Base-by-base conservation (phyloP, 2,888 invertebrate genomes). In the Ametastegia equiseti region DNA sequence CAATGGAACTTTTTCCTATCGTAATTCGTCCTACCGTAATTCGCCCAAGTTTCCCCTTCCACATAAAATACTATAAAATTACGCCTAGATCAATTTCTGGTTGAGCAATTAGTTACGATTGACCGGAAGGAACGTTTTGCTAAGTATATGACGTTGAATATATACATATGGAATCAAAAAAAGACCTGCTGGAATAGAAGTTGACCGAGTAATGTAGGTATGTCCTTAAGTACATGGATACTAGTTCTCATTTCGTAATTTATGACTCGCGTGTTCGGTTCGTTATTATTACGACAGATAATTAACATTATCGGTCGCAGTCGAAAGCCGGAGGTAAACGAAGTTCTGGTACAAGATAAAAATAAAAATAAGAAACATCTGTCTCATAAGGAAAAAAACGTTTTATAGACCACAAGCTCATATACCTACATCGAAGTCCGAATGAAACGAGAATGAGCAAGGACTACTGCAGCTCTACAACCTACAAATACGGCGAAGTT, bases 401-500 rank as follows among this genome's bases (percentile, higher is more conserved):
- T 13, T 54, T 36, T 33, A 36, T 33, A 75, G 54, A 54, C 73
- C 30, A 50, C n/a, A 36, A 54, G 33, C 33, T 39, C 36, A 36
- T 54, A 23, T 13, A 75, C 50, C 50, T 50, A 54, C 54, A 75
- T 50, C 50, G 54, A 54, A 75, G 19, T 54, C 19, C 33, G 73
- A 30, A 54, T 50, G 19, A 9, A 33, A 54, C 4, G 11, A 75
- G 36, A 50, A 23, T 7, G n/a, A 75, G 1, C n/a, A n/a, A n/a
- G n/a, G n/a, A n/a, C n/a, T 5, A 50, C 36, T 36, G 75, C 54
- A 33, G 15, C 33, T 33, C 15, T 45, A 36, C 6, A 11, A n/a
- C 36, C 36, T 36, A 75, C 75, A 54, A 75, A 75, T 50, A 54
- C 50, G 75, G 75, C 36, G 19, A 75, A 50, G 75, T 75, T 75